These are phyloP conservation scores for Agrypnia vestita DNA, from an alignment of 1,140 invertebrate species.

Conservation along the genomic window DNA sequence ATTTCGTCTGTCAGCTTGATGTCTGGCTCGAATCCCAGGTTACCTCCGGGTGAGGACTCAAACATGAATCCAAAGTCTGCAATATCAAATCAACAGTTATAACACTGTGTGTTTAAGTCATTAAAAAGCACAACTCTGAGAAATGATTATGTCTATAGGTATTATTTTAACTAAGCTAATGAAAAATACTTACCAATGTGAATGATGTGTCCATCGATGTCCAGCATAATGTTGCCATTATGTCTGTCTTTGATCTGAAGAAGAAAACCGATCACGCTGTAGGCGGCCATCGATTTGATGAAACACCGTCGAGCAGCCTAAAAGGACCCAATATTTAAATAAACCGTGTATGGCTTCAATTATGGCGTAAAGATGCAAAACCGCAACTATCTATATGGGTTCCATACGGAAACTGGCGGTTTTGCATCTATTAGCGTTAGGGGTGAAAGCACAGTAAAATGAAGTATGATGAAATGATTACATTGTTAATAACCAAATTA, in stretches of 20 bases:
- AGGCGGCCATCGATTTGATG: conserved; percentile 98
- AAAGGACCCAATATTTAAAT: conserved; percentile 13
- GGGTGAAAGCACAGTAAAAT: too few species aligned
- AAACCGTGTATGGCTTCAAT: neutral
- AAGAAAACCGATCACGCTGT: conserved; percentile 97
- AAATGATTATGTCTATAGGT: too few species aligned
- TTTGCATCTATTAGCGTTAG: too few species aligned
- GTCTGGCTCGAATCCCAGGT: conserved; percentile 98
- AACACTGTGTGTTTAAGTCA: too few species aligned
- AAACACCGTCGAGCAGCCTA: conserved; percentile 94
- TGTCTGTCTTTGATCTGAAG: conserved; percentile 99
- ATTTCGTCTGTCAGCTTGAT: conserved; percentile 99
- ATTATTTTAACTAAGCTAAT: too few species aligned
- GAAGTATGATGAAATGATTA: too few species aligned
- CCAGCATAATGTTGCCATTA: conserved; percentile 99
- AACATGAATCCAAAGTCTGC: conserved; percentile 99
- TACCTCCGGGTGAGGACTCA: conserved; percentile 98
- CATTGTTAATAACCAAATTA: too few species aligned
- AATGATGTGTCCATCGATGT: conserved; percentile 95
- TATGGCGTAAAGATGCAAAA: too few species aligned
- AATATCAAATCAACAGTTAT: conserved; percentile 57
- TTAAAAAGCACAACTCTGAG: too few species aligned
- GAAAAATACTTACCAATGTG: conserved; percentile 82
- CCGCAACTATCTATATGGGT: too few species aligned
- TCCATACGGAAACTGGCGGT: too few species aligned